Base-by-base conservation (phyloP, 2,888 invertebrate species). In the Pseudococcus viburni region DNA sequence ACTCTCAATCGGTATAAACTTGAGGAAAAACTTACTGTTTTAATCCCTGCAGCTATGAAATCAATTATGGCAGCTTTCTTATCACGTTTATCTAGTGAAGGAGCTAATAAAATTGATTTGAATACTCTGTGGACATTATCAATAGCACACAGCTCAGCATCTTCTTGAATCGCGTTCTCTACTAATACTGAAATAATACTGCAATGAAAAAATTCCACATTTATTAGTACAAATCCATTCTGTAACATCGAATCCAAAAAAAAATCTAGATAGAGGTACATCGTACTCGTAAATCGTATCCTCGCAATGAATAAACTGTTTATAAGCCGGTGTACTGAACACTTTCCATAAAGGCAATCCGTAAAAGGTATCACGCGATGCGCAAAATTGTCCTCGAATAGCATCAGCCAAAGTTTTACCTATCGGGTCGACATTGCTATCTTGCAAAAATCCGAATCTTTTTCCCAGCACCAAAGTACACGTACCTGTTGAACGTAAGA, bases 31-130 rank as follows among this genome's bases (percentile, higher is more conserved):
- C 48, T 51, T 51, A 96, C 95, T 91, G 97, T 96, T 91, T 96
- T 96, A 91, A 97, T 96, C 84, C 96, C 96, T 55, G 96, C 96
- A 9, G 96, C 95, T 90, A 97, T 95, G 90, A 97, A 96, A 92
- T 97, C 97, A 80, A 97, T 95, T 87, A 96, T 94, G 0, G 96
- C 96, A 0, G 96, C 95, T 91, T 95, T 96, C 92, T 96, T 96
- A 91, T 97, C 97, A 85, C 95, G 93, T 90, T 94, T 94, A 90
- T 96, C 96, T 80, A 96, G 92, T 89, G 94, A 94, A 46, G 94
- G 94, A 83, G 95, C 94, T 68, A 94, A 93, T 83, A 97, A 92
- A 89, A 97, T 95, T 89, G 95, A 95, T 89, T 95, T 93, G 91
- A 96, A 96, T 85, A 97, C 94, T 90, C 95, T 95, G 89, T 94